Percentiles rank a stretch among this genome's conserved stretches.
These are phyloP conservation scores for Gulo gulo DNA, from an alignment of 2,113 vertebrate genomes.

Conservation along the genomic window DNA sequence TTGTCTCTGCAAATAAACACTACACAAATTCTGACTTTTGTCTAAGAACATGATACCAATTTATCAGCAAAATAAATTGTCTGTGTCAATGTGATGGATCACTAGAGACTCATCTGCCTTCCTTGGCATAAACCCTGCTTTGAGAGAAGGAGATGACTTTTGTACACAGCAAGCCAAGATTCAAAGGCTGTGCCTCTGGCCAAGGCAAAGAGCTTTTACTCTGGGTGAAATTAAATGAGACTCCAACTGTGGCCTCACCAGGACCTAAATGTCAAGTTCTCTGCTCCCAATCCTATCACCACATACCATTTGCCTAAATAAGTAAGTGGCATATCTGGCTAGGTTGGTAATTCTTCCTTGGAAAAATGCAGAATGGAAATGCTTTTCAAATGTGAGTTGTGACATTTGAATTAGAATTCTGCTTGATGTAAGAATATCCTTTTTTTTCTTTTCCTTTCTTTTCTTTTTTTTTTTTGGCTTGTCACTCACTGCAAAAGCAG, in stretches of 20 bases:
- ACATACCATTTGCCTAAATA: neutral
- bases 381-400: conserved; percentile 5
- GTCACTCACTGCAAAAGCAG: neutral
- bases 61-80: neutral
- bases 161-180: neutral
- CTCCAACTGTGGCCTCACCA: neutral
- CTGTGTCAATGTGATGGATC: neutral
- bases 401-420: neutral
- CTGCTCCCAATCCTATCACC: neutral
- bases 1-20: conserved; percentile 31
- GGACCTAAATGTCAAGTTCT: neutral
- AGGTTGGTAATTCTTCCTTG: neutral
- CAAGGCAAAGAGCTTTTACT: neutral
- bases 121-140: neutral
- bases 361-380: neutral
- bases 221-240: conserved; percentile 36
- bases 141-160: neutral
- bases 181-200: neutral
- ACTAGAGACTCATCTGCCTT: neutral
- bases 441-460: too few species aligned
- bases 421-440: neutral
- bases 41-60: conserved; percentile 19
- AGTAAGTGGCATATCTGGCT: neutral
- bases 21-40: conserved; percentile 11
- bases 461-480: neutral